Evolutionary conservation across 30 jellyfish, hydroid and myxozoan genomes (phyloP).

Genomic region (Nemopilema nomurai): DNA sequence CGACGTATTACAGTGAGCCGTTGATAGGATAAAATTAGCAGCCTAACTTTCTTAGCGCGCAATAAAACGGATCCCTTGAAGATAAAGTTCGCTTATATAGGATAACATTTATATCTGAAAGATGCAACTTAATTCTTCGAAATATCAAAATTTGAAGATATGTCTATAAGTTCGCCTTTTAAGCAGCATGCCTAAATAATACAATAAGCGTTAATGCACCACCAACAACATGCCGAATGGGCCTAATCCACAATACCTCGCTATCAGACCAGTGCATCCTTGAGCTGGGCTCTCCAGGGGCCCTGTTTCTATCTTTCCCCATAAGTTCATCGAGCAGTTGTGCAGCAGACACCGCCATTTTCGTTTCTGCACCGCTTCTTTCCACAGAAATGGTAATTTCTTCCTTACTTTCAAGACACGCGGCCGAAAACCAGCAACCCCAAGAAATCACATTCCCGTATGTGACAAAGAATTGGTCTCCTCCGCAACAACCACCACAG

Average conservation of each 20-base stretch:
- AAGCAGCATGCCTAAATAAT: background rate
- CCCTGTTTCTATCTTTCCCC: slow-evolving; percentile 95
- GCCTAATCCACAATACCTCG: slow-evolving; percentile 60
- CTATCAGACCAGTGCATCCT: slow-evolving; percentile 88
- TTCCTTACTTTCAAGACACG: too few relatives aligned
- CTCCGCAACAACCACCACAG: background rate
- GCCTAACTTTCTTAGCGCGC: too few relatives aligned
- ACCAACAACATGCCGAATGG: background rate
- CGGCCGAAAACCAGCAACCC: background rate
- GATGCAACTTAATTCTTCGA: too few relatives aligned
- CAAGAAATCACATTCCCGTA: background rate
- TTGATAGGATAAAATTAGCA: too few relatives aligned
- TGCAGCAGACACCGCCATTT: slow-evolving; percentile 89
- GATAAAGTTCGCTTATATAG: too few relatives aligned
- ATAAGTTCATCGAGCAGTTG: slow-evolving; percentile 94
- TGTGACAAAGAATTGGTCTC: background rate
- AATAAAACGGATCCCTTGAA: too few relatives aligned
- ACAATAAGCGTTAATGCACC: background rate
- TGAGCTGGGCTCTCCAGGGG: slow-evolving; percentile 95
- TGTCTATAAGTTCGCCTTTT: too few relatives aligned
- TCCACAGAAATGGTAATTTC: too few relatives aligned
- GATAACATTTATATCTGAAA: too few relatives aligned
- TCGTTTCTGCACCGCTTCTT: background rate
- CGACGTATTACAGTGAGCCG: too few relatives aligned
- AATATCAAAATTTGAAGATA: too few relatives aligned